Base-by-base conservation (phyloP, 1,140 invertebrate species). In the Campoletis sonorensis region DNA sequence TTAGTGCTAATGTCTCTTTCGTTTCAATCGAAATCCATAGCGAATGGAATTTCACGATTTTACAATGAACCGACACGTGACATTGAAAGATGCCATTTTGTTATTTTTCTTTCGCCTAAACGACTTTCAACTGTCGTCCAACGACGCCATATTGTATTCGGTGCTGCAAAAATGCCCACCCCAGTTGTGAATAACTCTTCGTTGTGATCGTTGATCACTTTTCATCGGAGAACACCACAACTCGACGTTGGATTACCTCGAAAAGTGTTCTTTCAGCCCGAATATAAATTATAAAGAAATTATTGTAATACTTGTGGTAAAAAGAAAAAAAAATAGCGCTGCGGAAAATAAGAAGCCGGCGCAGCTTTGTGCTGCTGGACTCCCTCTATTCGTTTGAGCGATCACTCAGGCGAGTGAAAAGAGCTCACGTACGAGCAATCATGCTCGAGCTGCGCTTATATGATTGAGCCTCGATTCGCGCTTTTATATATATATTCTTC, bases 401-500 rank as follows among this genome's bases (percentile, higher is more conserved):
- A 67, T 67, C 23, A 67, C 61, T 67, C 61, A 18, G 15, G 1
- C 45, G 26, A n/a, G 75, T 51, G 75, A 45, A 45, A 77, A 49
- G 26, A 64, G 54, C 89, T 90, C 88, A 92, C 91, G 91, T 91
- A 85, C 89, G 83, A 78, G 90, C 90, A 91, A 92, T 91, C 89
- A 91, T 86, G 27, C 54, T 40, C 75, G 54, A 27, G 61, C 61
- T 27, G 10, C 75, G 87, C 67, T 67, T 27, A 27, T 67, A 67
- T 90, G 89, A 90, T 90, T 91, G 89, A 87, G 81, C 83, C 83
- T 84, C 89, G 87, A 91, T 91, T 88, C 88, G 89, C 88, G 87
- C 88, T 88, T 26, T 67, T 67, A 67, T 90, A 82, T 84, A 58
- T 58, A 58, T 58, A n/a, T 80, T 77, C 78, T 64, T 84, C 87